Percentiles rank a stretch among this genome's conserved stretches.
Evolutionary conservation across 2,113 vertebrate genomes (phyloP).

Genomic region (Bufo gargarizans): DNA sequence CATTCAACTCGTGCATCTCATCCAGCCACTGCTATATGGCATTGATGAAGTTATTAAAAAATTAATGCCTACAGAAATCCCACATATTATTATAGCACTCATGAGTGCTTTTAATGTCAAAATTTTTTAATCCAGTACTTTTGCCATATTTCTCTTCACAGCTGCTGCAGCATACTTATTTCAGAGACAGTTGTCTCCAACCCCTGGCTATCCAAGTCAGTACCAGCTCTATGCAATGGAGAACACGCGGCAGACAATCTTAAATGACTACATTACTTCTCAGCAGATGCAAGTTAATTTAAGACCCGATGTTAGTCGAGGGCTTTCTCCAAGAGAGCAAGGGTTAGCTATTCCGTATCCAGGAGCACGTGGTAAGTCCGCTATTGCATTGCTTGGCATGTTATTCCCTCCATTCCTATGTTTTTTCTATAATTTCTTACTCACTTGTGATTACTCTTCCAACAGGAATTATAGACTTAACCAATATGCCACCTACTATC

Average conservation of each 20-base stretch:
- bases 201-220: conserved; percentile 90
- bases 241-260: conserved; percentile 96
- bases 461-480: conserved; percentile 98
- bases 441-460: conserved; percentile 59
- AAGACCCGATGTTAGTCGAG: conserved; percentile 85
- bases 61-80: too few relatives aligned
- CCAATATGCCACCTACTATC: conserved; percentile 97
- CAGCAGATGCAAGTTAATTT: conserved; percentile 98
- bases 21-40: too few relatives aligned
- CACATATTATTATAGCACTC: too few relatives aligned
- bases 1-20: too few relatives aligned
- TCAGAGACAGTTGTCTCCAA: conserved; percentile 91
- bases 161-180: conserved; percentile 88
- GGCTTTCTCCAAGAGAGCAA: conserved; percentile 90
- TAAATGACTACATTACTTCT: conserved; percentile 98
- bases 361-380: conserved; percentile 82
- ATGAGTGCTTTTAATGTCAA: too few relatives aligned
- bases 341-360: conserved; percentile 85
- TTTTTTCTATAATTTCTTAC: background rate
- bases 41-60: too few relatives aligned
- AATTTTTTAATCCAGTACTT: background rate
- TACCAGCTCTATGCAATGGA: conserved; percentile 99
- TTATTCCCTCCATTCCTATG: background rate
- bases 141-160: background rate
- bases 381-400: background rate